Base-by-base conservation (phyloP, 2,113 vertebrate genomes). In the Aythya baeri region DNA sequence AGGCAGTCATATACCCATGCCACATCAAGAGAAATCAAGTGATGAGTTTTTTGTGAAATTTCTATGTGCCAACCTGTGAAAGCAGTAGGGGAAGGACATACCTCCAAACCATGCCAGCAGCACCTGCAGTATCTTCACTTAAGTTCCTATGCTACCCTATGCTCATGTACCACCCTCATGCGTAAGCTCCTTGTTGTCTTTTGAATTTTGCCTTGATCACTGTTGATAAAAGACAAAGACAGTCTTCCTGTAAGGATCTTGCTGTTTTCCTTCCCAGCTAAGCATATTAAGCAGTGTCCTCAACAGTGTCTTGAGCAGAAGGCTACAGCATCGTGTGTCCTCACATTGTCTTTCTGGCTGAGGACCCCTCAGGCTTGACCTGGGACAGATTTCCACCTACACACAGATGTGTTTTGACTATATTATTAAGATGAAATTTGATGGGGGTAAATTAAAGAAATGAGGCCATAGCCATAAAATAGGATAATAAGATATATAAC, bases 371-470 rank as follows among this genome's bases (percentile, higher is more conserved):
- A n/a, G 31, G 9, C 31, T 17, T 46, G 21, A 68, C 31, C 31
- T 46, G 20, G 43, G 32, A 68, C 14, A 46, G 65, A 67, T 32
- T 46, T 76, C 34, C 92, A 82, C 79, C 78, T 92, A 86, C 73
- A 88, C 86, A 84, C 70, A 88, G 90, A 88, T 75, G 38, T 96
- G 80, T 92, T 96, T 95, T 94, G 72, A 85, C 95, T 83, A 88
- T 94, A 93, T 97, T 97, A 95, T 96, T 78, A 92, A 67, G 83
- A 86, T 68, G 36, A 80, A 96, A 95, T 95, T 95, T 95, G 92
- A 94, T 97, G 96, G 96, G 95, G 95, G 95, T 94, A 96, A 95
- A 96, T 96, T 94, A 95, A 93, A 76, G 86, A 87, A 96, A 96
- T 96, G 93, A 97, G 93, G 91, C 41, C 96, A 87, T 97, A 46